Percentiles rank a stretch among this genome's conserved stretches.
These are phyloP conservation scores for Propithecus deckenii DNA, from an alignment of 2,797 vertebrate species.

Conservation along the genomic window DNA sequence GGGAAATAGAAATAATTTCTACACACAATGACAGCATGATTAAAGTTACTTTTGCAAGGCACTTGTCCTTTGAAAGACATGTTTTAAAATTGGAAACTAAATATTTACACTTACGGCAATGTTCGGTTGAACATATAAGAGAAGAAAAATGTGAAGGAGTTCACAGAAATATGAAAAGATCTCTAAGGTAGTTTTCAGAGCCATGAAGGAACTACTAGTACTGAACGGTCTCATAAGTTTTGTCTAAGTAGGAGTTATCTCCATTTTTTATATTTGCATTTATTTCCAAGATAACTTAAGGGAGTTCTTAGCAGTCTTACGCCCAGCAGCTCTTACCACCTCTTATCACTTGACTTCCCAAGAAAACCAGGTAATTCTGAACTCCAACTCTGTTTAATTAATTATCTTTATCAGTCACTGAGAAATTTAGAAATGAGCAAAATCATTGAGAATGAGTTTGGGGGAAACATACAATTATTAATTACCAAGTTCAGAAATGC, in stretches of 20 bases:
- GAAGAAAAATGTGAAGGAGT: neutral
- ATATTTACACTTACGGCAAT: slow-evolving; percentile 3
- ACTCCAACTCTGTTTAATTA: neutral
- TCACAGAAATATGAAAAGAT: neutral
- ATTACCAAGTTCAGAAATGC: neutral
- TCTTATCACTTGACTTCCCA: neutral
- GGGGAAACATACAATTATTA: neutral
- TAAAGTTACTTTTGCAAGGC: neutral
- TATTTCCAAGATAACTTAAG: slow-evolving; percentile 11
- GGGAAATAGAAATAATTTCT: slow-evolving; percentile 26
- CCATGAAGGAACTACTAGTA: neutral
- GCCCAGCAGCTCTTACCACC: neutral
- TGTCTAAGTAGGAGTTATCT: neutral
- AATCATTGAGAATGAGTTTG: neutral
- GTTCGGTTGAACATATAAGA: neutral
- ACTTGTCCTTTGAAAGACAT: slow-evolving; percentile 32
- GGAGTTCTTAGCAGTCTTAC: neutral
- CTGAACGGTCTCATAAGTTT: neutral
- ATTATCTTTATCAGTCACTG: neutral
- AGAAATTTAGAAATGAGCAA: slow-evolving; percentile 27
- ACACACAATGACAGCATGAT: neutral
- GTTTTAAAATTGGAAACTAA: slow-evolving; percentile 29
- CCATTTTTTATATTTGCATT: neutral
- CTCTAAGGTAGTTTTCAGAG: neutral
- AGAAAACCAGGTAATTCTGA: slow-evolving; percentile 15